These are phyloP conservation scores for Hybognathus amarus DNA, from an alignment of 2,797 vertebrate genomes.

Conservation along the genomic window DNA sequence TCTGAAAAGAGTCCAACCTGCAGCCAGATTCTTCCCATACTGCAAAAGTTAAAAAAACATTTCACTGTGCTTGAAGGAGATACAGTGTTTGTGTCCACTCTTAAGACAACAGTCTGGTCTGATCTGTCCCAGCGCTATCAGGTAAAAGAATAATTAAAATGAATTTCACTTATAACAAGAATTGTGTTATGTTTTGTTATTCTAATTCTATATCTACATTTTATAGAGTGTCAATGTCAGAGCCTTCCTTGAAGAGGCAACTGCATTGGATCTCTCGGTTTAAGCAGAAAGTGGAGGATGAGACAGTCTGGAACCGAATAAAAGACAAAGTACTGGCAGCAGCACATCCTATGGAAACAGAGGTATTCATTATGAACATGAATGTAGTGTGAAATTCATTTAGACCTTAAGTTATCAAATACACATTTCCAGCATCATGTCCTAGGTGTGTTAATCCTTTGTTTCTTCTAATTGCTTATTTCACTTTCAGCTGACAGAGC, in stretches of 20 bases:
- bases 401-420: not conserved
- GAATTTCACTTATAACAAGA: not conserved
- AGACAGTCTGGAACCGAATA: too few relatives aligned
- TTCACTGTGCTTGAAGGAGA: too few relatives aligned
- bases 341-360: too few relatives aligned
- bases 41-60: too few relatives aligned
- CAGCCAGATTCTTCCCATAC: too few relatives aligned
- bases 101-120: constrained; percentile 15
- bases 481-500: not conserved
- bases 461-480: not conserved
- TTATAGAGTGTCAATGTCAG: constrained; percentile 18
- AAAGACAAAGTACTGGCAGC: too few relatives aligned
- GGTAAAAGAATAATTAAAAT: not conserved
- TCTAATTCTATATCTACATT: not conserved
- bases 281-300: too few relatives aligned
- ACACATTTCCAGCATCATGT: not conserved
- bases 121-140: constrained; percentile 15
- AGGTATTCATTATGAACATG: too few relatives aligned
- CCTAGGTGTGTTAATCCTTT: not conserved
- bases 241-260: constrained; percentile 40
- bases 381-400: too few relatives aligned
- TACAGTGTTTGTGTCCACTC: not conserved
- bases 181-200: not conserved
- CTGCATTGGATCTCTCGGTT: constrained; percentile 35
- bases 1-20: too few relatives aligned